phyloP scores from a whole-genome alignment of 2,113 vertebrate species.

The Tursiops truncatus region DNA sequence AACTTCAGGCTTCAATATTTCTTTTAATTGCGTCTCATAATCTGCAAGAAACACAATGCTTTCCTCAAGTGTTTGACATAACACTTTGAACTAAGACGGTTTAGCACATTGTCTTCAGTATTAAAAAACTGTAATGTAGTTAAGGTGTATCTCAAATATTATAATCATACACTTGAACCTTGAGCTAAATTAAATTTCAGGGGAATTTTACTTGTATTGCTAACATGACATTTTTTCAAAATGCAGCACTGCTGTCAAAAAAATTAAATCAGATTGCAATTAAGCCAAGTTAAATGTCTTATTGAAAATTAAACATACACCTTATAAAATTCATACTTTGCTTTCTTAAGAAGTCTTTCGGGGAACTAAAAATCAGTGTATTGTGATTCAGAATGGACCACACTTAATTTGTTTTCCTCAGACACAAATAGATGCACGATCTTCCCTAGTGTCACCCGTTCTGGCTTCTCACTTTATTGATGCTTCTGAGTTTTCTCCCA shows the following conservation, averaged over 20 bases:
- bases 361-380: slow-evolving; percentile 18
- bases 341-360: slow-evolving; percentile 46
- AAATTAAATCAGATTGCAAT: slow-evolving; percentile 52
- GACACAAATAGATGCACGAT: neutral
- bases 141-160: slow-evolving; percentile 28
- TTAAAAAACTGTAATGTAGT: slow-evolving; percentile 24
- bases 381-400: neutral
- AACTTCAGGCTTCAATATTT: slow-evolving; percentile 55
- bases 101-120: slow-evolving; percentile 17
- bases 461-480: neutral
- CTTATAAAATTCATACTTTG: slow-evolving; percentile 44
- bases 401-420: neutral
- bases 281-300: slow-evolving; percentile 48
- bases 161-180: slow-evolving; percentile 43
- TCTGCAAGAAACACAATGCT: neutral
- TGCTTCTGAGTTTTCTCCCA: neutral
- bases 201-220: slow-evolving; percentile 24
- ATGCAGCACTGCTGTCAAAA: slow-evolving; percentile 38
- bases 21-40: slow-evolving; percentile 52
- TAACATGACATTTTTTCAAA: slow-evolving; percentile 48
- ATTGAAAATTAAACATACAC: slow-evolving; percentile 52
- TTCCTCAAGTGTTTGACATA: slow-evolving; percentile 23
- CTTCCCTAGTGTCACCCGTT: neutral
- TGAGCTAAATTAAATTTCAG: slow-evolving; percentile 47
- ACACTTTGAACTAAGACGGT: slow-evolving; percentile 8